A percentile compares a stretch with the other conserved stretches of the same genome.
Evolutionary conservation across 2,113 vertebrate genomes (phyloP).

Genomic region (Forbesichthys agassizii): DNA sequence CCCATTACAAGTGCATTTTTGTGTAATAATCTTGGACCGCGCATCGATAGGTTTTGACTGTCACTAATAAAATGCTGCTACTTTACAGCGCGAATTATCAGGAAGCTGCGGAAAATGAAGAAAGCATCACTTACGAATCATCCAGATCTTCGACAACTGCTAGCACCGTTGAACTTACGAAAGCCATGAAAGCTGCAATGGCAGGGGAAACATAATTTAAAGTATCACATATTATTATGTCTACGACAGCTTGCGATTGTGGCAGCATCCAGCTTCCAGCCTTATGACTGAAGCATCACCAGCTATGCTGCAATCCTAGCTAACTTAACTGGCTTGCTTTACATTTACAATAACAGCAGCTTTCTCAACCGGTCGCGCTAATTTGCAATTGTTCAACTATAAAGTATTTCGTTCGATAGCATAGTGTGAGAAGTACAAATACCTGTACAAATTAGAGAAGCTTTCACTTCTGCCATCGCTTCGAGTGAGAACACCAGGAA

Average conservation of each 20-base stretch:
- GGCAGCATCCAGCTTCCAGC: constrained; percentile 13
- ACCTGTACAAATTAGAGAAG: constrained; percentile 66
- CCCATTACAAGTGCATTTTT: no score
- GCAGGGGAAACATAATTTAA: constrained; percentile 18
- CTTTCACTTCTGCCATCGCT: constrained; percentile 72
- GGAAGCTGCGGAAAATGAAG: constrained; percentile 11
- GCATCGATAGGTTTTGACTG: background rate
- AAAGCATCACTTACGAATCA: constrained; percentile 87
- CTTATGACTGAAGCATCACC: constrained; percentile 61
- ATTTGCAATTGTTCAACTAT: no score
- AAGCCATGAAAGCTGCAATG: constrained; percentile 63
- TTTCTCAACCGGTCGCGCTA: background rate
- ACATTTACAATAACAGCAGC: background rate
- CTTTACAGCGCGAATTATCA: background rate
- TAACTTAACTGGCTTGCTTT: constrained; percentile 36
- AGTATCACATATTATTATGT: background rate
- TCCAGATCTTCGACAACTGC: constrained; percentile 91
- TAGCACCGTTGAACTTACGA: constrained; percentile 69
- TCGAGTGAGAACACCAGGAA: constrained; percentile 67
- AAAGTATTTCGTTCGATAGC: accelerated
- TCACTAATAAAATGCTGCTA: background rate
- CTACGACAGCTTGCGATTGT: background rate
- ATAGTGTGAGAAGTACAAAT: constrained; percentile 20
- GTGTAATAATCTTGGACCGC: no score
- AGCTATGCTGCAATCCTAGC: constrained; percentile 50